Base-by-base conservation (phyloP, 2,888 invertebrate genomes). In the Drosophila acutilabella region DNA sequence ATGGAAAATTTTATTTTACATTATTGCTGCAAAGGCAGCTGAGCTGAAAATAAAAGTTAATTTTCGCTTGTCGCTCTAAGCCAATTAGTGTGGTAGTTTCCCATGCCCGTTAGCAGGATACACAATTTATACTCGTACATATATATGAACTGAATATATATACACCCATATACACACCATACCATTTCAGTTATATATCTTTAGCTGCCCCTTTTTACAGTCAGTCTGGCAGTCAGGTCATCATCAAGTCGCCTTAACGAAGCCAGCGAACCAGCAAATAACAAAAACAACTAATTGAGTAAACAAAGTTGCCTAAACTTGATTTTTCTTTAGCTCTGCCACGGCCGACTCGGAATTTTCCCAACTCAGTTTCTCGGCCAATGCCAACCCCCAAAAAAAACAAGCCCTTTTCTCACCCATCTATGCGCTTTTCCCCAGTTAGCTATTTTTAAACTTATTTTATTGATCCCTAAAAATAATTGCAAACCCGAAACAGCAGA, bases 1-100 rank as follows among this genome's bases (percentile, higher is more conserved):
- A 66, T 80, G 78, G 78, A 75, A 81, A 80, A 82, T 81, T 81
- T 57, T 80, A 75, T 81, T 81, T 84, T 80, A 80, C 78, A 81
- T 81, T 81, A 81, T 84, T 81, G 68, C 56, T 54, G 45, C 66
- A 77, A 58, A 67, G 72, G 68, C 75, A 78, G 78, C 71, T 64
- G 66, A 76, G 64, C 60, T 68, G 68, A 80, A 82, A 86, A 86
- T 80, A 84, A 87, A 85, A 79, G 86, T 88, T 88, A 81, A 85
- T 88, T 85, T 85, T 85, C 85, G 86, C 83, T 85, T 85, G 85
- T 85, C 88, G 88, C 88, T 85, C 83, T 85, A 88, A 85, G 85
- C 85, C 85, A 85, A 85, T 85, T 85, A 85, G 85, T 85, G 83
- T 65, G 80, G 71, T 74, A 71, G 71, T 57, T 57, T 42, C 59